Evolutionary conservation across 2,888 invertebrate species (phyloP), one percentile per base, ranked within the genome.

Genomic region (Reticulitermes lucifugus): DNA sequence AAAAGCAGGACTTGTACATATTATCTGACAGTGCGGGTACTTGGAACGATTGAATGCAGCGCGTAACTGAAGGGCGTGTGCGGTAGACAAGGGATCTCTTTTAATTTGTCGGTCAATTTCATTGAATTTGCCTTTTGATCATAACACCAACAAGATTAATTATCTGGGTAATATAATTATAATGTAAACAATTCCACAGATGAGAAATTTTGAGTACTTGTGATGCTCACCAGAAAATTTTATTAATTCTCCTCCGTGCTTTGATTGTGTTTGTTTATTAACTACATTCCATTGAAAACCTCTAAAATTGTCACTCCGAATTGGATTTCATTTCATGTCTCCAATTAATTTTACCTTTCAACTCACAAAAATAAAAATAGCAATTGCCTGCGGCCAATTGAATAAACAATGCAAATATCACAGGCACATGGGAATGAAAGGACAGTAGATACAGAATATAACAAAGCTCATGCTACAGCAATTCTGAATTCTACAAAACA

Each of bases 121-220:
- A 65, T 65, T 65, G 65, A 65, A 65, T 65, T 65, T 65, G 65
- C 65, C 65, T n/a, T 65, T 25, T 65, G 65, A 65, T 65, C 65
- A 65, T n/a, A 65, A 65, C n/a, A 65, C n/a, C n/a, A 65, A 65
- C 65, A 25, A 65, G 25, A 65, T 65, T 65, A 65, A 65, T 65
- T 65, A 10, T 6, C 65, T 7, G 18, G 5, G 25, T 65, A 65
- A 65, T 65, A 65, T 65, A n/a, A 65, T 65, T 65, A 65, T 7
- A 10, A n/a, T 65, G 25, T 25, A 65, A 65, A 65, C 65, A 65
- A 65, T 65, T 65, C 65, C 65, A n/a, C 65, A 65, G 65, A 65
- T 65, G 65, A 65, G 65, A 65, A 65, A 12, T 65, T 65, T 65
- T 25, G 3, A 65, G n/a, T 25, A 65, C 65, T 65, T 65, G n/a